Evolutionary conservation across 2,888 invertebrate species (phyloP).

Genomic region (Phyto melanocephala): DNA sequence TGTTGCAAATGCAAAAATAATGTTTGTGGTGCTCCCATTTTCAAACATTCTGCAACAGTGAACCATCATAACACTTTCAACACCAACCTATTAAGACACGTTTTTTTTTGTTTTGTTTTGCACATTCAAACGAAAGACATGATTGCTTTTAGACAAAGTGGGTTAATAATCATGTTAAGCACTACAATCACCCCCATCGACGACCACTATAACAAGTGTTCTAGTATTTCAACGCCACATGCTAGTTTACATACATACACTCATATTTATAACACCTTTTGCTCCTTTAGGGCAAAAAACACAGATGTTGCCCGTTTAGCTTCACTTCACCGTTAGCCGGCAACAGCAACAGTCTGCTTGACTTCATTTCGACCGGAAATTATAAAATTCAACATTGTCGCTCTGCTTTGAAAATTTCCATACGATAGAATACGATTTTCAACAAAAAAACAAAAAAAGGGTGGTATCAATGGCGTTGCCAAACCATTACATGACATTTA

Average conservation of each 20-base stretch:
- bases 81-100: conserved; percentile 28
- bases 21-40: conserved; percentile 5
- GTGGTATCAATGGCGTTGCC: conserved; percentile 38
- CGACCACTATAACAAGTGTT: conserved; percentile 6
- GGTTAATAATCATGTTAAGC: conserved; percentile 46
- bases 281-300: background rate
- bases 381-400: conserved; percentile 49
- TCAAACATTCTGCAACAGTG: background rate
- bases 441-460: background rate
- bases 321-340: background rate
- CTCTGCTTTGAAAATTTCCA: conserved; percentile 14
- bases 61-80: background rate
- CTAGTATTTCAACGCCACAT: background rate
- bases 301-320: conserved; percentile 1
- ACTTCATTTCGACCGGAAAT: conserved; percentile 46
- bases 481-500: conserved; percentile 45
- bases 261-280: conserved; percentile 12
- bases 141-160: conserved; percentile 14
- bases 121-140: background rate
- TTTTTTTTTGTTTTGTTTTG: background rate
- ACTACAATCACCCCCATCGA: background rate
- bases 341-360: conserved; percentile 38
- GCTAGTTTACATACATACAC: background rate
- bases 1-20: conserved; percentile 36
- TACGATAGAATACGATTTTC: background rate